Evolutionary conservation across 2,113 vertebrate species (phyloP).

Genomic region (Macheiramphus alcinus): DNA sequence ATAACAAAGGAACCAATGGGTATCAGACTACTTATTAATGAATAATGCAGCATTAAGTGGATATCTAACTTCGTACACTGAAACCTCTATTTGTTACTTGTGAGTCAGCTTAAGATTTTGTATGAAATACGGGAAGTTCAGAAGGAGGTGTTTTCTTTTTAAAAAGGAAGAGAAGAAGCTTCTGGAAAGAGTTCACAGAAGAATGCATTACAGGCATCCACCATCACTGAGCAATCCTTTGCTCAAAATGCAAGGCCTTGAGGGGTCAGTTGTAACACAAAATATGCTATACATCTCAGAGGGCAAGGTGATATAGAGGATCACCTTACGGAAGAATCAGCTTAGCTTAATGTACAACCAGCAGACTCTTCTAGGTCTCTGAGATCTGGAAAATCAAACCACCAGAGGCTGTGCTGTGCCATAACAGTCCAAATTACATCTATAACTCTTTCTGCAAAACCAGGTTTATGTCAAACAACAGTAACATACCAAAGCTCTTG

Average conservation of each 20-base stretch:
- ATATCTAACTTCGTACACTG: background rate
- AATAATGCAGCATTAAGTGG: background rate
- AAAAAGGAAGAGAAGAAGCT: background rate
- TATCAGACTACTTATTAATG: background rate
- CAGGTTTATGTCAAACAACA: background rate
- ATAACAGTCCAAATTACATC: background rate
- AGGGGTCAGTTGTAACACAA: background rate
- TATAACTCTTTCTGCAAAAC: background rate
- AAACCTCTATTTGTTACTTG: background rate
- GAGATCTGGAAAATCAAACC: background rate
- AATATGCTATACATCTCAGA: background rate
- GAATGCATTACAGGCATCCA: background rate
- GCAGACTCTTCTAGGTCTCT: background rate
- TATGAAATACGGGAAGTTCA: background rate
- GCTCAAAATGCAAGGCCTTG: background rate
- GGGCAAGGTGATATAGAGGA: background rate
- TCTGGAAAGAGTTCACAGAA: background rate
- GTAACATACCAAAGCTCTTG: background rate
- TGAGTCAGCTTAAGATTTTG: background rate
- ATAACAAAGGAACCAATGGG: background rate
- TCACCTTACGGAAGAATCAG: background rate
- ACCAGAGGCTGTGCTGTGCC: background rate
- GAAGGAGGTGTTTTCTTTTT: background rate
- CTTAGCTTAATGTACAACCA: background rate
- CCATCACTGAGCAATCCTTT: background rate